Percentiles rank a stretch among this genome's conserved stretches.
Evolutionary conservation across 2,888 invertebrate species (phyloP).

Genomic region (Oscheius onirici): DNA sequence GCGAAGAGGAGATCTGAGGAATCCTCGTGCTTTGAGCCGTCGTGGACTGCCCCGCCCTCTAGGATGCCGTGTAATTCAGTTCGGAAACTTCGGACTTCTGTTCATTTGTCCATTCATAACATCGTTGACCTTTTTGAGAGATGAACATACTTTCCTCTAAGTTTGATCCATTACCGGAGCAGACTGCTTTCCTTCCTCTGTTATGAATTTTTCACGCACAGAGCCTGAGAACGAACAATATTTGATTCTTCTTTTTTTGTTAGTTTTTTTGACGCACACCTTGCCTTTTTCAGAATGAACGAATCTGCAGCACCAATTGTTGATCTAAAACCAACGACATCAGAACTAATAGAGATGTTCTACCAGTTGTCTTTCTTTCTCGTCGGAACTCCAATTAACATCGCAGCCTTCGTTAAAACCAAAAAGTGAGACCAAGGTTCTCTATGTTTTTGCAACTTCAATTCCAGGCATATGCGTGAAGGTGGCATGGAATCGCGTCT

Average conservation of each 20-base stretch:
- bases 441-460: not conserved
- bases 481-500: slow-evolving; percentile 61
- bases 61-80: slow-evolving; percentile 22
- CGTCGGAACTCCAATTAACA: slow-evolving; percentile 63
- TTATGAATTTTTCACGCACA: no score
- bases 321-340: slow-evolving; percentile 48
- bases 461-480: slow-evolving; percentile 48
- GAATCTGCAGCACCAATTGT: slow-evolving; percentile 13
- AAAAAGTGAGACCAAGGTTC: slow-evolving; percentile 43
- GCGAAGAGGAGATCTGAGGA: no score
- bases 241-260: no score
- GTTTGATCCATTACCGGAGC: no score
- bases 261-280: not conserved
- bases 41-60: slow-evolving; percentile 2
- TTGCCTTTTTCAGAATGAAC: slow-evolving; percentile 2
- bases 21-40: not conserved
- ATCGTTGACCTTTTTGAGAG: not conserved
- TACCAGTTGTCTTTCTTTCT: slow-evolving; percentile 66
- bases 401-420: slow-evolving; percentile 52
- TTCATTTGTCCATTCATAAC: slow-evolving; percentile 14
- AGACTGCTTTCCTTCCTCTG: slow-evolving; percentile 1
- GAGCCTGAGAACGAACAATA: no score
- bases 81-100: not conserved
- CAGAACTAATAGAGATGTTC: slow-evolving; percentile 64
- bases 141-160: no score